Base-by-base conservation (phyloP, 2,888 invertebrate species). In the Isoperla grammatica region DNA sequence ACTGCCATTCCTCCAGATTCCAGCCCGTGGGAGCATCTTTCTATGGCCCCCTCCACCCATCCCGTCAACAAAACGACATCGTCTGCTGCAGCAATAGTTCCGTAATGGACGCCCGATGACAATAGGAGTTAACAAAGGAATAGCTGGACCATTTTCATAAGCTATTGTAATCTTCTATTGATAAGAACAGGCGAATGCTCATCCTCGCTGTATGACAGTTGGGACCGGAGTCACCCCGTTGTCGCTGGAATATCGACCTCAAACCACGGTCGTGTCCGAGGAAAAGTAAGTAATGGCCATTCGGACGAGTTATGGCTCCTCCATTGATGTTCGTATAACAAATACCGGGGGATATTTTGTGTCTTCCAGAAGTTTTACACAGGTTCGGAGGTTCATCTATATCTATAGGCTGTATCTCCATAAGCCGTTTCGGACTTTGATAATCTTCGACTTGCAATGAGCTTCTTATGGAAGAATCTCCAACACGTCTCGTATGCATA, bases 111-210 rank as follows among this genome's bases (percentile, higher is more conserved):
- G 65, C 63, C 57, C 62, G 62, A 60, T 63, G 64, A 66, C 65
- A 65, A 65, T 66, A 63, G 63, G 61, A 57, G 63, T 61, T 66
- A 66, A 66, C 66, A 66, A 66, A 63, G 66, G 65, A 59, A 62
- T 66, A 64, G 64, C 65, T 61, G 62, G 65, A 65, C 66, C 66
- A 66, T 65, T 66, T 66, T 66, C 66, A 66, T 66, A 66, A 66
- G 66, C 65, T 64, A 66, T 66, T 66, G 66, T 66, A 63, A 66
- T 63, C 59, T 61, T 59, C 59, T 57, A 53, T 53, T 63, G 65
- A 64, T 64, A 62, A 63, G 65, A 63, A 29, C 29, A 29, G 39
- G 60, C 50, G 50, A 50, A 56, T 56, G 56, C 56, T 56, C 56
- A 56, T 56, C 56, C 45, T 22, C 29, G 40, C 56, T 56, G 56